A percentile compares a stretch with the other conserved stretches of the same genome.
Evolutionary conservation across 2,797 vertebrate species (phyloP).

Genomic region (Microchirus variegatus): DNA sequence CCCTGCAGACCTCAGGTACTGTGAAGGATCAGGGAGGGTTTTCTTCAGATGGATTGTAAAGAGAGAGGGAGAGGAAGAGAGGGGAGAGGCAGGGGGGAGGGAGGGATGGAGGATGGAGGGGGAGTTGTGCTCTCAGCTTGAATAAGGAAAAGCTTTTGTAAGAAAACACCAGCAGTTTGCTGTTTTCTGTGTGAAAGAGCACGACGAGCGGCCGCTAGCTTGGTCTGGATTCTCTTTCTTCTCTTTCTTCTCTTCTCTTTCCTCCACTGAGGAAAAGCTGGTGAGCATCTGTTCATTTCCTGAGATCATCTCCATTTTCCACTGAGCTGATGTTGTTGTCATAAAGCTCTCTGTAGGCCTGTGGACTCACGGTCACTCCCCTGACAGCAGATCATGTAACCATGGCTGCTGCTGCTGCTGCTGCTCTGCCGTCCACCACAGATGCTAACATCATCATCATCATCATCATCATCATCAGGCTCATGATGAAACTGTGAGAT

Average conservation of each 20-base stretch:
- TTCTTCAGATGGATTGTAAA: slow-evolving; percentile 57
- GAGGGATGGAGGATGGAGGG: slow-evolving; percentile 56
- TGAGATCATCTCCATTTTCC: slow-evolving; percentile 55
- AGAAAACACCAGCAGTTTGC: slow-evolving; percentile 61
- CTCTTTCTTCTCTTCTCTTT: slow-evolving; percentile 16
- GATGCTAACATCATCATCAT: too few species aligned
- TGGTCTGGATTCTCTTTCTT: slow-evolving; percentile 40
- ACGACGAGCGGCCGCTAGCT: slow-evolving; percentile 23
- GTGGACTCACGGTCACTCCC: slow-evolving; percentile 63
- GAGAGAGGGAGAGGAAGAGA: background rate
- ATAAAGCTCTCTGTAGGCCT: slow-evolving; percentile 50
- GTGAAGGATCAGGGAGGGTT: slow-evolving; percentile 47
- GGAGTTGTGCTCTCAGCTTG: slow-evolving; percentile 64
- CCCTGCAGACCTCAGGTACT: slow-evolving; percentile 79
- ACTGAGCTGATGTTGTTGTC: slow-evolving; percentile 57
- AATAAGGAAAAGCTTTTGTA: slow-evolving; percentile 70
- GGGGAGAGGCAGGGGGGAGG: slow-evolving; percentile 38
- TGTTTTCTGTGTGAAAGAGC: slow-evolving; percentile 42
- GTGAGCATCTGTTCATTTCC: slow-evolving; percentile 26
- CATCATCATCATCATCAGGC: too few species aligned
- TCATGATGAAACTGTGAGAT: slow-evolving; percentile 61
- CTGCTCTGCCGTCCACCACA: too few species aligned
- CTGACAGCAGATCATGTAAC: slow-evolving; percentile 62
- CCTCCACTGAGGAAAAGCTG: background rate
- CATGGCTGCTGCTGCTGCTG: slow-evolving; percentile 64